Evolutionary conservation across 2,113 vertebrate species (phyloP).

Genomic region (Desmodus rotundus): DNA sequence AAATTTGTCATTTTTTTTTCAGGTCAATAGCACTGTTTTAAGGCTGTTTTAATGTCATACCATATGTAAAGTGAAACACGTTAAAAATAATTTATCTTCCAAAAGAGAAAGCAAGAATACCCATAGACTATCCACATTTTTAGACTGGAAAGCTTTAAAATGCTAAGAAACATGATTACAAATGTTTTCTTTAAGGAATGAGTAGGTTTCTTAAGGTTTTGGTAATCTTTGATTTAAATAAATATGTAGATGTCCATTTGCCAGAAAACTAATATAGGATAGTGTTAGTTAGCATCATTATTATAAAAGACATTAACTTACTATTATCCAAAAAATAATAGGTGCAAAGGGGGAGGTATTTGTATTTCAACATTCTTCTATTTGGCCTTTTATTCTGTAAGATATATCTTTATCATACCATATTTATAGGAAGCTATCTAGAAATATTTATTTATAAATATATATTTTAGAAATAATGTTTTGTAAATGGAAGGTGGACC

Average conservation of each 20-base stretch:
- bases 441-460: not conserved
- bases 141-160: slow-evolving; percentile 7
- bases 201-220: not conserved
- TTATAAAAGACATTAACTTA: not conserved
- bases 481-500: not conserved
- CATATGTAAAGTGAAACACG: not conserved
- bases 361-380: slow-evolving; percentile 1
- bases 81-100: not conserved
- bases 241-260: not conserved
- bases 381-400: slow-evolving; percentile 6
- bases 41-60: not conserved
- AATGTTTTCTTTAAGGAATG: not conserved
- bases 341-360: not conserved
- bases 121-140: not conserved
- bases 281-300: not conserved
- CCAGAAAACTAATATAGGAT: not conserved
- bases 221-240: not conserved
- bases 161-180: not conserved
- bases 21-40: not conserved
- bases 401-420: not conserved
- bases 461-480: not conserved
- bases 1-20: not conserved
- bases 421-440: not conserved
- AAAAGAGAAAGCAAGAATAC: not conserved
- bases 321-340: not conserved